Evolutionary conservation across 1,140 invertebrate genomes (phyloP).

Genomic region (Atta texana): DNA sequence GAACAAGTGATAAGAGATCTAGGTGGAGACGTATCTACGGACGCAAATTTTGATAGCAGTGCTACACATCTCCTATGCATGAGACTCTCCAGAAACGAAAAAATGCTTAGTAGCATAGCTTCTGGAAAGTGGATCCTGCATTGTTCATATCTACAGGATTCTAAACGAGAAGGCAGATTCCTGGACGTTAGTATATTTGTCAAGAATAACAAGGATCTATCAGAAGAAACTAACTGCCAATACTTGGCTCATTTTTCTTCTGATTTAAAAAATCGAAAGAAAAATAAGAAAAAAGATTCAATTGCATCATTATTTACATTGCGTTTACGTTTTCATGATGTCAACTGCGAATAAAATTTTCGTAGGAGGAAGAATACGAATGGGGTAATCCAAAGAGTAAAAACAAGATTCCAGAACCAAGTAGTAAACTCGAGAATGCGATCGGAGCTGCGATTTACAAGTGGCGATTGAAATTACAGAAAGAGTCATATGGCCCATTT

Average conservation of each 20-base stretch:
- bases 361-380: constrained; percentile 92
- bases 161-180: constrained; percentile 88
- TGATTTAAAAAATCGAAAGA: not conserved
- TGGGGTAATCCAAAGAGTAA: constrained; percentile 90
- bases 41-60: constrained; percentile 88
- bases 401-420: constrained; percentile 84
- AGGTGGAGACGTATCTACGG: constrained; percentile 89
- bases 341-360: constrained; percentile 30
- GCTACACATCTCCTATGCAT: constrained; percentile 93
- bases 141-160: constrained; percentile 91
- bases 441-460: constrained; percentile 88
- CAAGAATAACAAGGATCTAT: not conserved
- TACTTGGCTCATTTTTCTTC: not conserved
- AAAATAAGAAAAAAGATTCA: not conserved
- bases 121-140: constrained; percentile 95
- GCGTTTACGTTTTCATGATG: not conserved
- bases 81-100: constrained; percentile 93
- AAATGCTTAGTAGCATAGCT: constrained; percentile 93
- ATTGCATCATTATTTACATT: not conserved
- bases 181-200: constrained; percentile 87
- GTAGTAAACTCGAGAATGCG: constrained; percentile 84
- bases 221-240: not conserved
- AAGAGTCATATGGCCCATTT: constrained; percentile 88
- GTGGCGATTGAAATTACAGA: constrained; percentile 88
- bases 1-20: constrained; percentile 88